phyloP scores from a whole-genome alignment of 2,888 invertebrate species.

The Incurvaria masculella region DNA sequence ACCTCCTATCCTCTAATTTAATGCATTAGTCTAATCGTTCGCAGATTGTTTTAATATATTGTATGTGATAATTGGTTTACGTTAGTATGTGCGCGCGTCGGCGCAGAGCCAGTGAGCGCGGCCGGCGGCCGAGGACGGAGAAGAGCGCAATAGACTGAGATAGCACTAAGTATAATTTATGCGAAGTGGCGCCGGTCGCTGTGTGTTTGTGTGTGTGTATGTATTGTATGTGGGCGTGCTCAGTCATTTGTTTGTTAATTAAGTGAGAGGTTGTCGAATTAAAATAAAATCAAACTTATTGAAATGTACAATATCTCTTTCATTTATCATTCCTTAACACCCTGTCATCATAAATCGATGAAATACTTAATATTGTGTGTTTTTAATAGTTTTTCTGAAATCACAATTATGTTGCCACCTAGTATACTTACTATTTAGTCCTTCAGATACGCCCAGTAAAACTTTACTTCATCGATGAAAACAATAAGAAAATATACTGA shows the following conservation, averaged over 20 bases:
- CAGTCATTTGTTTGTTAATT: constrained; percentile 63
- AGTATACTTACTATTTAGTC: no score
- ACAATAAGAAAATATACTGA: no score
- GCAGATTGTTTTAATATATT: constrained; percentile 64
- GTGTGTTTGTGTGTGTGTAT: constrained; percentile 62
- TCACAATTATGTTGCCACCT: no score
- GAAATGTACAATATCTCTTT: constrained; percentile 43
- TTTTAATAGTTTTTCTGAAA: no score
- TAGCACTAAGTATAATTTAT: constrained; percentile 63
- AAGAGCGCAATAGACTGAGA: constrained; percentile 60
- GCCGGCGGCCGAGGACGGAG: constrained; percentile 50
- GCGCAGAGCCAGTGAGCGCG: constrained; percentile 26
- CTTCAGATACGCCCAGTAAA: no score
- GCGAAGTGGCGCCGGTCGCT: constrained; percentile 61
- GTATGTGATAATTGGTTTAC: constrained; percentile 64
- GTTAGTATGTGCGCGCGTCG: constrained; percentile 42
- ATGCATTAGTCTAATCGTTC: constrained; percentile 51
- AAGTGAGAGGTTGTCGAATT: constrained; percentile 77
- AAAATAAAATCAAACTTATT: constrained; percentile 57
- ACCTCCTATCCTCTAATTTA: constrained; percentile 49
- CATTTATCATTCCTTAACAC: constrained; percentile 23
- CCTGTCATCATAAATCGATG: no score
- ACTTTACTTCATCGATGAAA: no score
- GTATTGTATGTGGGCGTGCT: constrained; percentile 62
- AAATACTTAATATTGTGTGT: no score